Conservation (phyloP, 2,888 invertebrate genomes). For the Drosophila pseudotalamancana region DNA sequence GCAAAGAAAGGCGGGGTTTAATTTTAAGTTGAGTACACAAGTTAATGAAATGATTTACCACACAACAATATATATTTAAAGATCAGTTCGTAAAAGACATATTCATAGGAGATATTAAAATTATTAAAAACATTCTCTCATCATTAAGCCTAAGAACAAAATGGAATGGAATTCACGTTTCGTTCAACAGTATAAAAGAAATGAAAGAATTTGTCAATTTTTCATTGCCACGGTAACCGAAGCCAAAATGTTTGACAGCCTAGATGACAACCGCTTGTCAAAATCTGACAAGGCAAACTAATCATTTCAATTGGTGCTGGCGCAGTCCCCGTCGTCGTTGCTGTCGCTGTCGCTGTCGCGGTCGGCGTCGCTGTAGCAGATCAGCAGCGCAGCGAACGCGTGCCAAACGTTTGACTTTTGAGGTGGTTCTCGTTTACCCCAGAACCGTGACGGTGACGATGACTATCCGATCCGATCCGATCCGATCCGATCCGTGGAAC, state of each 20-base stretch:
- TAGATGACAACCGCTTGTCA: conserved; percentile 83
- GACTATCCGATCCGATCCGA: conserved; percentile 21
- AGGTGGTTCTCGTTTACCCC: conserved; percentile 33
- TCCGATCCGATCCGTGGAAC: conserved; percentile 16
- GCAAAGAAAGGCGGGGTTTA: neutral
- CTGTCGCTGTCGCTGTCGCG: neutral
- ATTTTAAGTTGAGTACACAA: neutral
- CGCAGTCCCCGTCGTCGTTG: conserved; percentile 5
- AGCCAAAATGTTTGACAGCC: conserved; percentile 81
- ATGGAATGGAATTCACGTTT: conserved; percentile 1
- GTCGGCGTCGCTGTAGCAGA: conserved; percentile 29
- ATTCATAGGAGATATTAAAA: no score
- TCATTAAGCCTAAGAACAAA: neutral
- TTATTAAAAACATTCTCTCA: neutral
- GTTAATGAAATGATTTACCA: no score
- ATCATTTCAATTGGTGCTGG: conserved; percentile 71
- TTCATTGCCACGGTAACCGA: conserved; percentile 51
- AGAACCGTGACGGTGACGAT: conserved; percentile 48
- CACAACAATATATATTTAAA: no score
- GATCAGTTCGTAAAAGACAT: no score
- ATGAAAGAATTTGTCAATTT: conserved; percentile 57
- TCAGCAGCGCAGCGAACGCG: conserved; percentile 57
- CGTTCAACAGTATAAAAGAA: conserved; percentile 7
- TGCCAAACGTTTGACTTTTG: conserved; percentile 62
- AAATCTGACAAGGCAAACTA: conserved; percentile 82